Evolutionary conservation across 2,888 invertebrate species (phyloP).

Genomic region (Prosopocoilus inquinatus): DNA sequence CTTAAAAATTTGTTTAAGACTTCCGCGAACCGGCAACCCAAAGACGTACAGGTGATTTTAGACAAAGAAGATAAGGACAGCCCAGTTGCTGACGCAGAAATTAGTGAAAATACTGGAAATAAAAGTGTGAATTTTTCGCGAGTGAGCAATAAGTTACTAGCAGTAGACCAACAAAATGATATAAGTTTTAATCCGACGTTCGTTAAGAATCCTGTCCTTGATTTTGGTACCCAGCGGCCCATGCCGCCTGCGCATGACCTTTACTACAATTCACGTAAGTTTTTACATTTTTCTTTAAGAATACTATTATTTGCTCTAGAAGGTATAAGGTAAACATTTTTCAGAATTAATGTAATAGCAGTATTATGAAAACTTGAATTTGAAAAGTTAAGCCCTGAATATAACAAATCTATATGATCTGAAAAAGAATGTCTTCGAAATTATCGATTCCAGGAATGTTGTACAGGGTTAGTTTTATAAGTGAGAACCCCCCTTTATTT

Average conservation of each 20-base stretch:
- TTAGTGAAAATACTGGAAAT: conserved; percentile 25
- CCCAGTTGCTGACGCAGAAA: background rate
- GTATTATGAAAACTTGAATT: background rate
- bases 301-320: background rate
- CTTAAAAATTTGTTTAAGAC: no score
- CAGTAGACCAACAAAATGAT: conserved; percentile 23
- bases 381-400: no score
- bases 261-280: conserved; percentile 45
- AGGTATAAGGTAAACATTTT: background rate
- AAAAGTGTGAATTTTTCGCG: conserved; percentile 25
- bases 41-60: background rate
- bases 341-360: background rate
- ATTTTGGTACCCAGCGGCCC: conserved; percentile 35
- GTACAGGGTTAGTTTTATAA: no score
- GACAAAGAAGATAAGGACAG: conserved; percentile 4
- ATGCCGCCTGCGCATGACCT: conserved; percentile 45
- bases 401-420: no score
- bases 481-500: no score
- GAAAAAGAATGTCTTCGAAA: no score
- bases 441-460: no score
- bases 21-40: background rate
- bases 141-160: conserved; percentile 25
- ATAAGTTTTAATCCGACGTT: conserved; percentile 17
- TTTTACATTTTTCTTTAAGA: background rate
- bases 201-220: conserved; percentile 16